A percentile compares a stretch with the other conserved stretches of the same genome.
These are phyloP conservation scores for Boulengeromyrus knoepffleri DNA, from an alignment of 2,113 vertebrate species.

Conservation along the genomic window DNA sequence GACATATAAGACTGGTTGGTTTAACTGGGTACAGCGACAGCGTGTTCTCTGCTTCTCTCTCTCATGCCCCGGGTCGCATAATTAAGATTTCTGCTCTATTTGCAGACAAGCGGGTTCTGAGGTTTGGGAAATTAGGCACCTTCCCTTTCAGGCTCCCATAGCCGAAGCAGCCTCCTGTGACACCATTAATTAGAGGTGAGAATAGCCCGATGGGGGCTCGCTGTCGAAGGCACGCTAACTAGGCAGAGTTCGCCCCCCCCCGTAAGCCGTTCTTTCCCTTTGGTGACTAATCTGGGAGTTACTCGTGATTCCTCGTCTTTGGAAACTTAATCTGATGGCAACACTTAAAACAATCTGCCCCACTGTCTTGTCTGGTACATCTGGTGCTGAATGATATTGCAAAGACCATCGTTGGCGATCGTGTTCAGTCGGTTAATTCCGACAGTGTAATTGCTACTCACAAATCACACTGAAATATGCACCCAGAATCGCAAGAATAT, in stretches of 20 bases:
- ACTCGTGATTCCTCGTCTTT: not conserved
- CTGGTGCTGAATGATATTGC: not conserved
- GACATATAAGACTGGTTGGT: not conserved
- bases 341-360: not conserved
- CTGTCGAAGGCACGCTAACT: not conserved
- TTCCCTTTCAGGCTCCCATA: not conserved
- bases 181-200: not conserved
- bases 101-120: not conserved
- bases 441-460: not conserved
- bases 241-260: not conserved
- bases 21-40: not conserved
- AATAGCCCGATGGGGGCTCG: not conserved
- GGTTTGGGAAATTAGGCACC: not conserved
- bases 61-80: not conserved
- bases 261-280: not conserved
- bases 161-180: not conserved
- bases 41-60: not conserved
- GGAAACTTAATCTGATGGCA: not conserved
- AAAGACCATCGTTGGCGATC: not conserved
- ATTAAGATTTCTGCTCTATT: slow-evolving; percentile 4
- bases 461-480: not conserved
- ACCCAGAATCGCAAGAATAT: not conserved
- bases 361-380: not conserved
- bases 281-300: not conserved
- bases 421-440: not conserved